Evolutionary conservation across 2,113 vertebrate genomes (phyloP).

Genomic region (Phyllostomus discolor): DNA sequence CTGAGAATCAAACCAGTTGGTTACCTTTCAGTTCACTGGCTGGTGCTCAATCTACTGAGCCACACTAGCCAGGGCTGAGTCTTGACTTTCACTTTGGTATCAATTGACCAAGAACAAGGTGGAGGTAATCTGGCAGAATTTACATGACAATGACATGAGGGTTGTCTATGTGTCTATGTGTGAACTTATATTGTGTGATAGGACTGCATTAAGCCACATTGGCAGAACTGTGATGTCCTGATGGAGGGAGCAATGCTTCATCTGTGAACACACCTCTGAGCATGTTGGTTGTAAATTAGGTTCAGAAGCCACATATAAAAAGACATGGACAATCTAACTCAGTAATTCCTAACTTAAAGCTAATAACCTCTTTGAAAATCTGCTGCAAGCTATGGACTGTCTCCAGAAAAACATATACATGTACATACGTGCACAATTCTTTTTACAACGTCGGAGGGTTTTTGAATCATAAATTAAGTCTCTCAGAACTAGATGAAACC

Average conservation of each 20-base stretch:
- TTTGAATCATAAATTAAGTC: background rate
- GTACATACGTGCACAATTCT: background rate
- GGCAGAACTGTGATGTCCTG: background rate
- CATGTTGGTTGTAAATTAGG: background rate
- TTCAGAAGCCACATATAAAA: background rate
- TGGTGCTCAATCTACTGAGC: too few species aligned
- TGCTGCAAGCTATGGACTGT: background rate
- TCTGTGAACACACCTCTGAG: background rate
- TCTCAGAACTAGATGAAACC: background rate
- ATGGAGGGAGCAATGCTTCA: background rate
- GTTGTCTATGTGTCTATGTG: background rate
- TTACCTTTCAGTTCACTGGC: too few species aligned
- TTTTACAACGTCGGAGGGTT: background rate
- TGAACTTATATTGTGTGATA: background rate
- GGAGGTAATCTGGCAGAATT: background rate
- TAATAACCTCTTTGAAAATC: background rate
- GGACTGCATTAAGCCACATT: background rate
- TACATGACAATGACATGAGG: accelerated
- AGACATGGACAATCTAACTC: background rate
- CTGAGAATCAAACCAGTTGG: too few species aligned
- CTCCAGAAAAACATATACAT: background rate
- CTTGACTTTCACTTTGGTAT: background rate
- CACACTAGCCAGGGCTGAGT: background rate
- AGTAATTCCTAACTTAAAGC: background rate
- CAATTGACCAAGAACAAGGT: background rate